These are phyloP conservation scores for Rhodeus uyekii DNA, from an alignment of 2,797 vertebrate species.

Conservation along the genomic window DNA sequence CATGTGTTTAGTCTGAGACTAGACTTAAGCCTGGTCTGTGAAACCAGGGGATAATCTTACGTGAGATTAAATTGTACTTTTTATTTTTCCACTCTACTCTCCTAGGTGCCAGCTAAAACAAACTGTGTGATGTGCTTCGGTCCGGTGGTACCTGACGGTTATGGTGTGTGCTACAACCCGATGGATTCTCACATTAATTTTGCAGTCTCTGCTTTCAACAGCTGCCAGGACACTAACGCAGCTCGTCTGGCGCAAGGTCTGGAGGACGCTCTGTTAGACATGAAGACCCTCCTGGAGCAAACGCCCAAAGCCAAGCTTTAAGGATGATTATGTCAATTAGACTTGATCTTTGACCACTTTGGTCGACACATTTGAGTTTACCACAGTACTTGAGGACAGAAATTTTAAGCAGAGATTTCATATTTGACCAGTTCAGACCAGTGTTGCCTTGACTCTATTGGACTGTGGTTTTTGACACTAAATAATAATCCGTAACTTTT, in stretches of 20 bases:
- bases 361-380: neutral
- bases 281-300: conserved; percentile 82
- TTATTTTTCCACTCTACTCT: neutral
- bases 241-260: conserved; percentile 79
- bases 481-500: neutral
- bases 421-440: conserved; percentile 1
- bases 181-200: conserved; percentile 93
- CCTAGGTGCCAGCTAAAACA: conserved; percentile 77
- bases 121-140: conserved; percentile 93
- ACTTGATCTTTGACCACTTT: neutral
- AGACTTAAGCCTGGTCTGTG: neutral
- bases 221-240: conserved; percentile 84
- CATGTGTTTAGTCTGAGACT: neutral
- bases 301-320: conserved; percentile 87
- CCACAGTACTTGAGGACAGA: neutral
- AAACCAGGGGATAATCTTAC: neutral
- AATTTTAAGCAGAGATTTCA: neutral
- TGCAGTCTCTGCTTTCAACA: conserved; percentile 90
- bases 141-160: conserved; percentile 88
- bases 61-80: neutral
- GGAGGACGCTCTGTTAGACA: conserved; percentile 83
- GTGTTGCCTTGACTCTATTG: neutral
- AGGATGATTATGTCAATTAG: conserved; percentile 45
- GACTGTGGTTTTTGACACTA: neutral
- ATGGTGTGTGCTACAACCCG: conserved; percentile 95